Conservation (phyloP, 2,888 invertebrate species). For the Empis stercorea region DNA sequence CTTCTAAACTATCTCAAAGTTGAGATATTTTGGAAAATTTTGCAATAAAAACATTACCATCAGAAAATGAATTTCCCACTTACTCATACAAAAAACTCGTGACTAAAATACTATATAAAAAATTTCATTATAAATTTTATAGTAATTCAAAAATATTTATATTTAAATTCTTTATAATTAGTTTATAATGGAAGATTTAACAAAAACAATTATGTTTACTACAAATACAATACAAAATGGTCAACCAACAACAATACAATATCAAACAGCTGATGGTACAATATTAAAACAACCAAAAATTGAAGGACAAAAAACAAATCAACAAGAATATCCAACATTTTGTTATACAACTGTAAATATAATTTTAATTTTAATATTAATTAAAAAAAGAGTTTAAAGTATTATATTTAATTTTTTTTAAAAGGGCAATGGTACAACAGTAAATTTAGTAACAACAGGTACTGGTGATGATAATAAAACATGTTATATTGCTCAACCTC, state of each 20-base stretch:
- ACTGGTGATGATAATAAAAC: slow-evolving; percentile 49
- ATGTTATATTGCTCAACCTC: slow-evolving; percentile 62
- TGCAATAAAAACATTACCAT: too few species aligned
- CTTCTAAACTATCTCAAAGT: too few species aligned
- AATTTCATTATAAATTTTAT: too few species aligned
- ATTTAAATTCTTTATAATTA: not conserved
- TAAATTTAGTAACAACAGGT: slow-evolving; percentile 46
- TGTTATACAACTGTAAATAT: slow-evolving; percentile 42
- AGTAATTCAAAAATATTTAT: not conserved
- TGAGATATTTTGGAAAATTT: too few species aligned
- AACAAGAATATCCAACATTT: slow-evolving; percentile 56
- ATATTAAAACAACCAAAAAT: slow-evolving; percentile 49
- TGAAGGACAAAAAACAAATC: slow-evolving; percentile 40
- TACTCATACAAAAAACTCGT: too few species aligned
- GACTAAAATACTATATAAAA: too few species aligned
- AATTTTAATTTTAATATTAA: not conserved
- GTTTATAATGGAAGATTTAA: slow-evolving; percentile 33
- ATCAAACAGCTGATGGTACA: slow-evolving; percentile 52
- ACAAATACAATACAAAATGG: slow-evolving; percentile 48
- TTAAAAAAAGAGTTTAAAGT: too few species aligned
- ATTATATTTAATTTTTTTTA: not conserved
- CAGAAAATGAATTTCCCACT: too few species aligned
- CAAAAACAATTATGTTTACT: slow-evolving; percentile 43
- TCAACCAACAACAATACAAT: slow-evolving; percentile 50
- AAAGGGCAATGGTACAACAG: slow-evolving; percentile 45